Evolutionary conservation across 2,113 vertebrate species (phyloP), one percentile per base, ranked within the genome.

Genomic region (Limnothrissa miodon): DNA sequence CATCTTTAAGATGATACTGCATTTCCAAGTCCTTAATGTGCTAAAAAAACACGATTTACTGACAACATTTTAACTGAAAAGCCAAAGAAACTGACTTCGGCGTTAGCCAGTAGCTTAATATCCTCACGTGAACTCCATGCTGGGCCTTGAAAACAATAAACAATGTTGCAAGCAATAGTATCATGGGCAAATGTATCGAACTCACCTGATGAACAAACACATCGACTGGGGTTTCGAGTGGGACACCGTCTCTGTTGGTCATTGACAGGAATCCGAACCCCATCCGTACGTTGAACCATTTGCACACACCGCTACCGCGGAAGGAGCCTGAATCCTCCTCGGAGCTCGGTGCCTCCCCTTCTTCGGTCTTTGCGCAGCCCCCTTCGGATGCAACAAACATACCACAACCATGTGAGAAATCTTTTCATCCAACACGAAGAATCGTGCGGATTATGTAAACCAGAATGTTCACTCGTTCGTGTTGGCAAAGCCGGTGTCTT

Each of bases 251-350:
- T 88, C 93, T 92, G 93, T 90, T 93, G 85, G 93, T 97, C 97
- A 98, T 97, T 91, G 97, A 97, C 84, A 98, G 95, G 92, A 98
- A 98, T 56, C 97, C 97, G 91, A 98, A 98, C 78, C 97, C 97
- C 97, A 98, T 97, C 85, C 96, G 93, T 89, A 97, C 94, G 78
- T 98, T 98, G 93, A 98, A 98, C 97, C 97, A 98, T 82, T 97
- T 98, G 84, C 97, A 98, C 90, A 96, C 94, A 46, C 97, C 97
- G 85, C 95, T 95, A 86, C 96, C 96, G 82, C 91, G 93, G 70
- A 94, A 92, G 1, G 92, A 90, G 80, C 89, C 93, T 1, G 92
- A 85, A 2, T 92, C 93, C 39, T 94, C 94, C 33, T 95, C 95
- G 0, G 92, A 90, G 46, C 93, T 91, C 87, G 92, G 91, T 0